Evolutionary conservation across 2,797 vertebrate species (phyloP).

Genomic region (Hoplostethus mediterraneus): DNA sequence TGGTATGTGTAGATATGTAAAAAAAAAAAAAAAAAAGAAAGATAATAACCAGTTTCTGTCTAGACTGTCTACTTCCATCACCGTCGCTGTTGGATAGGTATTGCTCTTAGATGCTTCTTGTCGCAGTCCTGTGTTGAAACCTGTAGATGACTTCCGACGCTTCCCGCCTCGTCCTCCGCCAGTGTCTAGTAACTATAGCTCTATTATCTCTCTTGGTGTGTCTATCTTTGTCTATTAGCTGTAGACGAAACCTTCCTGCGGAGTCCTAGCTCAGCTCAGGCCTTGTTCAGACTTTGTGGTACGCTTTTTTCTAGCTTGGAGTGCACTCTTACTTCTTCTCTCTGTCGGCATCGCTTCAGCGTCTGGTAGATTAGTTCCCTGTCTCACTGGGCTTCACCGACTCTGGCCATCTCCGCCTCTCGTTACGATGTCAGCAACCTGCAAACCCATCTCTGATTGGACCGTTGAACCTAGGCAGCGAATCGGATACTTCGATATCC

Average conservation of each 20-base stretch:
- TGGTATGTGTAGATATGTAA: slow-evolving; percentile 71
- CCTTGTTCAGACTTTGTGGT: slow-evolving; percentile 22
- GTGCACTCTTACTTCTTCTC: slow-evolving; percentile 26
- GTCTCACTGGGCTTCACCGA: accelerated
- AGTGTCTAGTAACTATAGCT: slow-evolving; percentile 60
- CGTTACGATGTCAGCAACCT: slow-evolving; percentile 46
- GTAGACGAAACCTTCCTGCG: slow-evolving; percentile 48
- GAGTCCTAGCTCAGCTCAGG: slow-evolving; percentile 27
- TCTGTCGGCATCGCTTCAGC: slow-evolving; percentile 25
- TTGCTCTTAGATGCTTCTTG: slow-evolving; percentile 61
- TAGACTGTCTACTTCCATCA: slow-evolving; percentile 55
- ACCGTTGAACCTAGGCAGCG: slow-evolving; percentile 9
- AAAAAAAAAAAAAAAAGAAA: slow-evolving; percentile 24
- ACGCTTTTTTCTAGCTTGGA: slow-evolving; percentile 24
- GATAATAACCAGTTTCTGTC: slow-evolving; percentile 56
- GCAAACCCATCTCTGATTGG: slow-evolving; percentile 33
- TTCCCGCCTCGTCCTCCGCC: slow-evolving; percentile 35
- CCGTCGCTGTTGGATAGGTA: slow-evolving; percentile 63
- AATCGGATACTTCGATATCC: slow-evolving; percentile 35
- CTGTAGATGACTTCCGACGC: slow-evolving; percentile 28
- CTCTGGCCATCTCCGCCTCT: slow-evolving; percentile 20
- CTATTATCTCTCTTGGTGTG: slow-evolving; percentile 55
- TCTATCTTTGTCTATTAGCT: slow-evolving; percentile 55
- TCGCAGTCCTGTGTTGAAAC: slow-evolving; percentile 72
- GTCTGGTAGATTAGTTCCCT: slow-evolving; percentile 27